Percentiles rank a stretch among this genome's conserved stretches.
phyloP scores from a whole-genome alignment of 2,797 vertebrate species.

The Chelon labrosus region DNA sequence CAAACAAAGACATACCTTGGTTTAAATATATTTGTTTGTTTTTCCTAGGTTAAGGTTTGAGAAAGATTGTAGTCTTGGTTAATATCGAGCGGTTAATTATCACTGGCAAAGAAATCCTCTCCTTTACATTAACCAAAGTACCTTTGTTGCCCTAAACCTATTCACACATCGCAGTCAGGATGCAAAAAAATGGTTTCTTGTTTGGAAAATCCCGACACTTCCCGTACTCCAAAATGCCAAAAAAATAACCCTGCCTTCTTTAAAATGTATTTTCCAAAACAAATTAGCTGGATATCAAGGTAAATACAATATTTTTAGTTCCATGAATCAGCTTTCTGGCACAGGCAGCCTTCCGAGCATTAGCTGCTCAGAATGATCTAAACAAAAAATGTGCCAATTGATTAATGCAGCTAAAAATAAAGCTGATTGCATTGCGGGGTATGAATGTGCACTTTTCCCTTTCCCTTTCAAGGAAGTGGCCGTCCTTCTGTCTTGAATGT shows the following conservation, averaged over 20 bases:
- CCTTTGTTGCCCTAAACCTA: not conserved
- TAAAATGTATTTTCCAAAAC: not conserved
- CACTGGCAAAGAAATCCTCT: no score
- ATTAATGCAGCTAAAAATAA: conserved; percentile 21
- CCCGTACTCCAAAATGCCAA: not conserved
- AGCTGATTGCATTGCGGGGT: not conserved
- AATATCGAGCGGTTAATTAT: no score
- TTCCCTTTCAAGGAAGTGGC: not conserved
- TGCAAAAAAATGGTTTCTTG: not conserved
- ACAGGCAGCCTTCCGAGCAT: conserved; percentile 5
- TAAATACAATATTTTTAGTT: conserved; percentile 9
- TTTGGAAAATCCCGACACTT: not conserved
- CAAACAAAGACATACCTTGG: no score
- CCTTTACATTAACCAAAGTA: not conserved
- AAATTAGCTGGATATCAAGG: not conserved
- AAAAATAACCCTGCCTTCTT: not conserved
- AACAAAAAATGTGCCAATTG: not conserved
- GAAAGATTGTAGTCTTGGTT: no score
- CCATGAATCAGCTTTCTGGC: conserved; percentile 14
- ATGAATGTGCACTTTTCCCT: not conserved
- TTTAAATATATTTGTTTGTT: no score
- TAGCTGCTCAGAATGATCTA: conserved; percentile 21
- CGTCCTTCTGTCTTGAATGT: not conserved
- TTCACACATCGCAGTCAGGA: not conserved
- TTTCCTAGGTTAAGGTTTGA: no score